Evolutionary conservation across 2,113 vertebrate species (phyloP).

Genomic region (Seriola dumerili): DNA sequence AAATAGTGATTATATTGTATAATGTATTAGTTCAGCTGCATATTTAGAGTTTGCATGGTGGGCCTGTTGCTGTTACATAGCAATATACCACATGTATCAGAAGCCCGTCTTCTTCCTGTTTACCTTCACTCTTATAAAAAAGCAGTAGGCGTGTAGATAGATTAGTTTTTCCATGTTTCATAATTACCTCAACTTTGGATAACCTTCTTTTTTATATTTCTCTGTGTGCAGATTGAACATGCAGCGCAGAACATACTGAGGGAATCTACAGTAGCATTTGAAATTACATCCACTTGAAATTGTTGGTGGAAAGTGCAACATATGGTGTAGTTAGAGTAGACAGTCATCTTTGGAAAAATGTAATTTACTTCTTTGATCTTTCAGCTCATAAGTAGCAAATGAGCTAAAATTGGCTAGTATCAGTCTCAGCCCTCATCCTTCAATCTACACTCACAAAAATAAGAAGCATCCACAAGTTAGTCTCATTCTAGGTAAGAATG

Average conservation of each 20-base stretch:
- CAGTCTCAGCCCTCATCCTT: not conserved
- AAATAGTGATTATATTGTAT: slow-evolving; percentile 17
- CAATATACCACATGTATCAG: not conserved
- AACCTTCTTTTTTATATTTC: no score
- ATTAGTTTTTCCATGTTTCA: not conserved
- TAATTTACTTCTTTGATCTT: not conserved
- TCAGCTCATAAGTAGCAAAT: not conserved
- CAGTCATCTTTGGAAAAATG: not conserved
- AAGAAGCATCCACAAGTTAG: not conserved
- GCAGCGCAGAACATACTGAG: not conserved
- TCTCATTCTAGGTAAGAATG: not conserved
- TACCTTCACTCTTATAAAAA: not conserved
- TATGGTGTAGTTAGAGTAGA: not conserved
- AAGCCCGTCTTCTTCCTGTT: not conserved
- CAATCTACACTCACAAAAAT: not conserved
- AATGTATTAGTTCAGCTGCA: not conserved
- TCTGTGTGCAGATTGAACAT: not conserved
- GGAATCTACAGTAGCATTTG: not conserved
- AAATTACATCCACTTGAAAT: not conserved
- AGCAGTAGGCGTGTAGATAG: not conserved
- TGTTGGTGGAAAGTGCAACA: not conserved
- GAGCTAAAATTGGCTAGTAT: not conserved
- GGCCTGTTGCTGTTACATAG: not conserved
- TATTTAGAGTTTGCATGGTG: not conserved
- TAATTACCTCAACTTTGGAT: not conserved